These are phyloP conservation scores for Paralichthys olivaceus DNA, from an alignment of 2,113 vertebrate species.

Conservation along the genomic window DNA sequence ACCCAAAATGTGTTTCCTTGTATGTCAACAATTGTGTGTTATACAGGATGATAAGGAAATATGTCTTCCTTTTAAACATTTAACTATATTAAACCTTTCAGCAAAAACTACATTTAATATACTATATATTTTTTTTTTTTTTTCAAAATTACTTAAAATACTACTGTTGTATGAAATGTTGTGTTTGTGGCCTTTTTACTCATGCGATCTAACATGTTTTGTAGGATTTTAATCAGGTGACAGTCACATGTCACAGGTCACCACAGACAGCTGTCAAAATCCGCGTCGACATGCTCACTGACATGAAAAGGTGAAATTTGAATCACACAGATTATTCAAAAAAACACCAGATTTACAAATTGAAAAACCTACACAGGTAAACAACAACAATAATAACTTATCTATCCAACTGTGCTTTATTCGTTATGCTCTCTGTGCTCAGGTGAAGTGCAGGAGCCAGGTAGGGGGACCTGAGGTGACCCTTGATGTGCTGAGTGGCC, in stretches of 20 bases:
- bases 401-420: too few relatives aligned
- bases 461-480: neutral
- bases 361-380: too few relatives aligned
- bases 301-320: neutral
- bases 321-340: neutral
- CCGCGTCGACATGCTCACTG: neutral
- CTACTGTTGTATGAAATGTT: too few relatives aligned
- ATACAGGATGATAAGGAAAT: neutral
- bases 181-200: too few relatives aligned
- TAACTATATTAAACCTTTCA: too few relatives aligned
- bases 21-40: neutral
- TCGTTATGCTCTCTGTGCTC: neutral
- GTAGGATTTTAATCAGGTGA: neutral
- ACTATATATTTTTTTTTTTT: too few relatives aligned
- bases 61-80: neutral
- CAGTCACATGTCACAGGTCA: too few relatives aligned
- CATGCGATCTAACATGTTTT: neutral
- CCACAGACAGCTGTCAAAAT: neutral
- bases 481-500: slow-evolving; percentile 8
- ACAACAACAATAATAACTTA: too few relatives aligned
- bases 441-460: slow-evolving; percentile 1
- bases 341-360: neutral
- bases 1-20: neutral
- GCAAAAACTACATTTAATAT: too few relatives aligned
- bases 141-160: neutral